A percentile compares a stretch with the other conserved stretches of the same genome.
phyloP scores from a whole-genome alignment of 1,140 invertebrate genomes.

The Tenebrio molitor region DNA sequence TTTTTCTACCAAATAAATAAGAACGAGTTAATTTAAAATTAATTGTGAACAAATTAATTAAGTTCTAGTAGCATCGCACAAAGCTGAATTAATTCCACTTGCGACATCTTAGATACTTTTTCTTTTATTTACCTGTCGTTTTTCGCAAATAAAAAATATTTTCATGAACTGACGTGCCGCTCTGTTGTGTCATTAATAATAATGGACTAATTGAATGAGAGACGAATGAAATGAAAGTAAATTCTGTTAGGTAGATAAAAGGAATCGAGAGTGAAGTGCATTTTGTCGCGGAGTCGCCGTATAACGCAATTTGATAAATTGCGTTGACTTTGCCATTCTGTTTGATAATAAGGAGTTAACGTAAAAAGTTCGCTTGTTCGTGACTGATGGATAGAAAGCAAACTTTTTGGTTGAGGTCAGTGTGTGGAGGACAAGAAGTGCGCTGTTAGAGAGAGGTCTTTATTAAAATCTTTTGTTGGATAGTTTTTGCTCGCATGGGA shows the following conservation, averaged over 20 bases:
- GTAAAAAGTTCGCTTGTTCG: slow-evolving; percentile 20
- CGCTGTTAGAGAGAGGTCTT: slow-evolving; percentile 34
- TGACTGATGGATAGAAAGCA: slow-evolving; percentile 37
- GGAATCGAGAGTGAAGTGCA: slow-evolving; percentile 30
- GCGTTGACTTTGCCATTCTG: slow-evolving; percentile 28
- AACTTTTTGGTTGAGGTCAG: slow-evolving; percentile 38
- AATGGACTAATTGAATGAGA: slow-evolving; percentile 34
- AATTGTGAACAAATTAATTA: slow-evolving; percentile 25
- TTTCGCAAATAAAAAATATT: no score
- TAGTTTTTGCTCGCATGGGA: slow-evolving; percentile 17
- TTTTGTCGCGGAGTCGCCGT: not conserved
- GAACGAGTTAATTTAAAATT: not conserved
- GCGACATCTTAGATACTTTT: not conserved
- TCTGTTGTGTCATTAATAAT: not conserved
- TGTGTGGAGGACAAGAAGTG: slow-evolving; percentile 23
- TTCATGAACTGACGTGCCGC: no score
- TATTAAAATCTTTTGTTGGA: slow-evolving; percentile 39
- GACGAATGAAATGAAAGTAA: slow-evolving; percentile 30
- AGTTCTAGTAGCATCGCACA: slow-evolving; percentile 3
- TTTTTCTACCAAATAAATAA: not conserved
- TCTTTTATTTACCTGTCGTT: no score
- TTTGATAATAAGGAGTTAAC: slow-evolving; percentile 27
- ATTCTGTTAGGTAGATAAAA: slow-evolving; percentile 41
- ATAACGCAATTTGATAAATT: slow-evolving; percentile 34
- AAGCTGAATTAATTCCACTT: slow-evolving; percentile 8